Evolutionary conservation across 2,888 invertebrate genomes (phyloP).

Genomic region (Pristionchus japonicus): DNA sequence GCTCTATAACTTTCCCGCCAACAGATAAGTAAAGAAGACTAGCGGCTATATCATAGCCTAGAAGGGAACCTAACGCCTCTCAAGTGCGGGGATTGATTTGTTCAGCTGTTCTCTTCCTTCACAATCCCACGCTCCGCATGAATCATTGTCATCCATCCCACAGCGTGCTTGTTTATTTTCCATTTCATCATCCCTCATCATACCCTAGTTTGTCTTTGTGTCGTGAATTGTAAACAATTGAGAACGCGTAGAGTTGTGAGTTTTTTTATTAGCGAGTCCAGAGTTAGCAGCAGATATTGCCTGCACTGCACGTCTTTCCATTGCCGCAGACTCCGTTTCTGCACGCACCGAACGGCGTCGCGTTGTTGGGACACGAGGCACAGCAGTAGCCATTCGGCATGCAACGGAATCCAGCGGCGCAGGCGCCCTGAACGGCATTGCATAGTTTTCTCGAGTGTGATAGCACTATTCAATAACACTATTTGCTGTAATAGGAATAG

Average conservation of each 20-base stretch:
- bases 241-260: background rate
- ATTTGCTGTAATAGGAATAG: background rate
- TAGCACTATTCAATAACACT: background rate
- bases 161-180: too few species aligned
- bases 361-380: constrained; percentile 67
- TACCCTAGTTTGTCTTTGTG: background rate
- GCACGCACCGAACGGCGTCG: constrained; percentile 66
- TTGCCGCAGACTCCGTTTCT: constrained; percentile 64
- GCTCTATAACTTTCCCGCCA: too few species aligned
- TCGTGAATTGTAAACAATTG: background rate
- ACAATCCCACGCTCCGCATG: too few species aligned
- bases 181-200: too few species aligned
- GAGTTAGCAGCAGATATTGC: constrained; percentile 70
- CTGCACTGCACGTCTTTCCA: constrained; percentile 65
- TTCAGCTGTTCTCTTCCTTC: too few species aligned
- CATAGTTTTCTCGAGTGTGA: background rate
- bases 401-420: constrained; percentile 68
- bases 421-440: constrained; percentile 54
- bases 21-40: too few species aligned
- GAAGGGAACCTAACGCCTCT: too few species aligned
- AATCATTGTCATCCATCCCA: too few species aligned
- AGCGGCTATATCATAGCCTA: too few species aligned
- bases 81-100: too few species aligned
- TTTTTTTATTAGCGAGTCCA: background rate
- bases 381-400: constrained; percentile 70